Conservation (phyloP, 2,888 invertebrate genomes). For the Macrophya alboannulata region DNA sequence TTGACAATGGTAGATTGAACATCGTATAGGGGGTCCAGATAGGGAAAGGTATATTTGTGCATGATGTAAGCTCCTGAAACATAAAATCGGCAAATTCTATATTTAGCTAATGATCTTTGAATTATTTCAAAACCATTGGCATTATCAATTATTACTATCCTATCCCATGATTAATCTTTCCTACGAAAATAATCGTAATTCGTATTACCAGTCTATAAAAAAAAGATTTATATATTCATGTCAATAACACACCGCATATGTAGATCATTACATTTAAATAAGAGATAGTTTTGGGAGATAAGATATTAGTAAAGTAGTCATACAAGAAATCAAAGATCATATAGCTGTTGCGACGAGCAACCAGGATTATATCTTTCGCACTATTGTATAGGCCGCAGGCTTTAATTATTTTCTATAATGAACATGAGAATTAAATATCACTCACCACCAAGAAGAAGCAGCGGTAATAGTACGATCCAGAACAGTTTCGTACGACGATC, state of each 20-base stretch:
- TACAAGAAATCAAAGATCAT: background rate
- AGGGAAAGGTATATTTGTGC: constrained; percentile 76
- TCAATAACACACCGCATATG: background rate
- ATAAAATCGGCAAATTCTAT: constrained; percentile 68
- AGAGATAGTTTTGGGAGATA: background rate
- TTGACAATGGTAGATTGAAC: constrained; percentile 73
- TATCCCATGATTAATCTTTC: background rate
- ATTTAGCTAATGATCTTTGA: constrained; percentile 11
- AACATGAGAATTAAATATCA: constrained; percentile 61
- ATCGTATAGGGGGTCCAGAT: constrained; percentile 75
- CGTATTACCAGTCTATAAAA: background rate
- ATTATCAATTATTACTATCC: constrained; percentile 16
- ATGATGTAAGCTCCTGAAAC: constrained; percentile 79
- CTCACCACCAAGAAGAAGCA: constrained; percentile 84
- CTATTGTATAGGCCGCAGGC: constrained; percentile 79
- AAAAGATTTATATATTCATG: background rate
- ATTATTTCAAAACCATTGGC: background rate
- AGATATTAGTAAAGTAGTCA: background rate
- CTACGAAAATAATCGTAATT: background rate
- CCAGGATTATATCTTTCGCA: constrained; percentile 77
- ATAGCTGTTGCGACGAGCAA: background rate
- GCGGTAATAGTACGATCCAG: constrained; percentile 81
- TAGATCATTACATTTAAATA: background rate
- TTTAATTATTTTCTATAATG: background rate
- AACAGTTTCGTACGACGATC: constrained; percentile 70